Percentiles rank a stretch among this genome's conserved stretches.
Conservation (phyloP, 1,140 invertebrate genomes). For the Propsilocerus akamusi region DNA sequence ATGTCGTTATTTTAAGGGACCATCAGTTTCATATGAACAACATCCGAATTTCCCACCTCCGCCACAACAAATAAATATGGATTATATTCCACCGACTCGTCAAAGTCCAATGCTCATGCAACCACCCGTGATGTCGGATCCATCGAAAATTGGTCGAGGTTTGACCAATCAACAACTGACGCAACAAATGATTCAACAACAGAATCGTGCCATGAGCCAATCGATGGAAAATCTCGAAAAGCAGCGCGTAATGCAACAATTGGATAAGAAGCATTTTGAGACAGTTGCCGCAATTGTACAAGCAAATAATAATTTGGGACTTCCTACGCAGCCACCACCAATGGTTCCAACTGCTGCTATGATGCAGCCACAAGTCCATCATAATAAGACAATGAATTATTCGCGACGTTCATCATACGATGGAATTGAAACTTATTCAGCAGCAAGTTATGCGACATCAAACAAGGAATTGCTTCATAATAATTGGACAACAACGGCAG, state of each 20-base stretch:
- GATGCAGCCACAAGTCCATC: not conserved
- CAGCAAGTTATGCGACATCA: not conserved
- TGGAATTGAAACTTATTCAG: not conserved
- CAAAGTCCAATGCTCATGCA: not conserved
- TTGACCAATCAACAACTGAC: slow-evolving; percentile 24
- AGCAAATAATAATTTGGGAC: slow-evolving; percentile 11
- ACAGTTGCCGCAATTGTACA: slow-evolving; percentile 21
- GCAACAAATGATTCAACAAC: slow-evolving; percentile 34
- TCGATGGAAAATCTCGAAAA: slow-evolving; percentile 31
- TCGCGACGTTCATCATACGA: not conserved
- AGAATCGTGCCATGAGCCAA: slow-evolving; percentile 32
- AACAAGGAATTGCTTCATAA: not conserved
- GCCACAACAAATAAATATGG: slow-evolving; percentile 11
- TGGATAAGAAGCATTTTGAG: slow-evolving; percentile 25
- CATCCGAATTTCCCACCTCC: slow-evolving; percentile 27
- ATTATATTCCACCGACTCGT: not conserved
- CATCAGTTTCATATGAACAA: slow-evolving; percentile 22
- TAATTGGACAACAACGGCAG: slow-evolving; percentile 3
- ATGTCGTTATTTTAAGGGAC: slow-evolving; percentile 68
- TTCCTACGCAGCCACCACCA: not conserved
- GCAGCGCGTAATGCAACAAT: slow-evolving; percentile 28
- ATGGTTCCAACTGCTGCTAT: not conserved
- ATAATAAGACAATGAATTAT: not conserved
- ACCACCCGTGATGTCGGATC: not conserved
- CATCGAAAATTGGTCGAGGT: not conserved